These are phyloP conservation scores for Amia ocellicauda DNA, from an alignment of 2,113 vertebrate species.

Conservation along the genomic window DNA sequence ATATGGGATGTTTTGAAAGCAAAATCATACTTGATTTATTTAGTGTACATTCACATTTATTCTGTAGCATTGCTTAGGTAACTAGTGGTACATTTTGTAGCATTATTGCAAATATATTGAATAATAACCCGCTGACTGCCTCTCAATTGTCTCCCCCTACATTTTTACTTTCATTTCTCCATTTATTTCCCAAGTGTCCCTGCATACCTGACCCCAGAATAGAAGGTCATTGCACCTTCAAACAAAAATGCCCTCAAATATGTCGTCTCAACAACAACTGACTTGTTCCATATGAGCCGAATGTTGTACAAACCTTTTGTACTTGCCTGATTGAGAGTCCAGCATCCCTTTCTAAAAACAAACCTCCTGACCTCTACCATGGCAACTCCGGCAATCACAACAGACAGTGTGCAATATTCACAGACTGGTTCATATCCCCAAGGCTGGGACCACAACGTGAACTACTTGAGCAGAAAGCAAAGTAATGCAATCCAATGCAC, in stretches of 20 bases:
- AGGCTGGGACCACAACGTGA: not conserved
- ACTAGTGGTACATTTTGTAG: no score
- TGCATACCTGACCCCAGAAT: constrained; percentile 26
- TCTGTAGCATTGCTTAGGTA: no score
- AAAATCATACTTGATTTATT: no score
- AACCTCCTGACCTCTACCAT: not conserved
- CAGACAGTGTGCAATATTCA: not conserved
- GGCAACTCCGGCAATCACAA: not conserved
- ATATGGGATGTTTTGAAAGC: no score
- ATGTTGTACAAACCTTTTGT: not conserved
- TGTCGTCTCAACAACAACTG: constrained; percentile 17
- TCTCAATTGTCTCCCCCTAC: not conserved
- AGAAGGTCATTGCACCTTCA: constrained; percentile 31
- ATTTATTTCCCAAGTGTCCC: constrained; percentile 31
- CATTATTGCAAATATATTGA: not conserved
- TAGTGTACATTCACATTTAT: no score
- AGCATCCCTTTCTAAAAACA: not conserved
- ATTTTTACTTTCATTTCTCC: constrained; percentile 6
- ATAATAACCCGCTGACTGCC: not conserved
- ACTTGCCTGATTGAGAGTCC: not conserved
- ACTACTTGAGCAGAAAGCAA: not conserved
- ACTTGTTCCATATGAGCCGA: constrained; percentile 24
- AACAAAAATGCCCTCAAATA: constrained; percentile 35
- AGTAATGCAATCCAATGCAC: no score
- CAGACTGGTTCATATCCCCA: not conserved